Conservation (phyloP, 2,113 vertebrate genomes). For the Hiodon tergisus region DNA sequence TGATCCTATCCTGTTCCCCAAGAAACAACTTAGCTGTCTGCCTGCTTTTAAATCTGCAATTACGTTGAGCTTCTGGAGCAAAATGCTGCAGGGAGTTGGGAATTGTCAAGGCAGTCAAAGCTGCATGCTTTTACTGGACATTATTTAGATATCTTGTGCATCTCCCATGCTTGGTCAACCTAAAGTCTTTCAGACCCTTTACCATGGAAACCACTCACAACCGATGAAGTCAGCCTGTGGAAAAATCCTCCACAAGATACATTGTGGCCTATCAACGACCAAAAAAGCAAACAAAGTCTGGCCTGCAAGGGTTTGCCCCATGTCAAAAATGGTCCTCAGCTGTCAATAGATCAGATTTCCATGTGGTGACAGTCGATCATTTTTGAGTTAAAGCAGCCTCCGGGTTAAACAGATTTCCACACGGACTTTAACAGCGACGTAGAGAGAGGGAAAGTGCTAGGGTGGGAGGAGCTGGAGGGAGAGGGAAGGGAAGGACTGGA, state of each 20-base stretch:
- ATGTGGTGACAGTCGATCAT: background rate
- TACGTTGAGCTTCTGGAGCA: too few relatives aligned
- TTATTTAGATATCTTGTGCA: background rate
- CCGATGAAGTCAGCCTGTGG: background rate
- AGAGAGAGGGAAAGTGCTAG: background rate
- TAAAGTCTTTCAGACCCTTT: background rate
- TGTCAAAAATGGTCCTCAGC: background rate
- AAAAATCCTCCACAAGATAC: background rate
- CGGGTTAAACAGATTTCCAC: too few relatives aligned
- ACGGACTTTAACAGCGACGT: background rate
- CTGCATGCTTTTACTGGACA: too few relatives aligned
- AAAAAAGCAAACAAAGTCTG: background rate
- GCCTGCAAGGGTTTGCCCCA: background rate
- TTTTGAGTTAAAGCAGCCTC: background rate
- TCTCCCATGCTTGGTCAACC: background rate
- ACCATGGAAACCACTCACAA: conserved; percentile 1
- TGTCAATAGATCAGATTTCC: background rate
- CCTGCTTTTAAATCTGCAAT: too few relatives aligned
- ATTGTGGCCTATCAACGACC: background rate
- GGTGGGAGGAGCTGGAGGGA: background rate
- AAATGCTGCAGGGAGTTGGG: too few relatives aligned
- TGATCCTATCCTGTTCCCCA: background rate
- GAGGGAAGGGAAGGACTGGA: conserved; percentile 2
- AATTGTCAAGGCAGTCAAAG: too few relatives aligned
- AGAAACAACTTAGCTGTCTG: background rate